Base-by-base conservation (phyloP, 30 jellyfish, hydroid and myxozoan genomes). In the Aurelia aurita complex sp. Pacific region DNA sequence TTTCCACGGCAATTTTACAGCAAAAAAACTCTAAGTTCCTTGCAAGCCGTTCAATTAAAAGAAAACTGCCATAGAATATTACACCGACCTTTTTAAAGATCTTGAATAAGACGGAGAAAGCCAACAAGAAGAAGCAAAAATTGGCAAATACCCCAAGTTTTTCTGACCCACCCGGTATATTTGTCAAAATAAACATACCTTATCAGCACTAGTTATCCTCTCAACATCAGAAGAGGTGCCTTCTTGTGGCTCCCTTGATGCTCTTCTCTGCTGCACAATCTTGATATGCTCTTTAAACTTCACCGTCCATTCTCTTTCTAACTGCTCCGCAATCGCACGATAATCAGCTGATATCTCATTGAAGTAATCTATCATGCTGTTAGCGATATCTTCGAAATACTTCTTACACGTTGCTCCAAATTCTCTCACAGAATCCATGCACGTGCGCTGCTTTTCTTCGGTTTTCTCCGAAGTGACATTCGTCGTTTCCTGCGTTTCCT, bases 271-370 rank as follows among this genome's bases (percentile, higher is more conserved):
- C 36, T 84, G 93, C 13, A 11, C 78, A 33, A 54, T 63, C 67
- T 67, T 73, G n/a, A 77, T 50, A 46, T 73, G 80, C 51, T 87
- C 96, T 46, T 67, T 78, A 64, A 42, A 79, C 54, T 87, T 87
- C 12, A 84, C 84, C 10, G 89, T 77, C 85, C 96, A 74, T 65
- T 94, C 99, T 32, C 75, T 60, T 34, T 84, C 92, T 57, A 94
- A 73, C 90, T 89, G 97, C 46, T 74, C 79, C 5, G 99, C 91
- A 74, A 94, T 94, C 42, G 92, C 77, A 11, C 99, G 93, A 76
- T 94, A 94, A 59, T 94, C 99, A 10, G 81, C 82, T 10, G 99
- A 94, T 2, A 94, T 70, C 78, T 94, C 99, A 69, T 94, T 78
- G 54, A 89, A 88, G 19, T 76, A 80, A 6, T 67, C 89, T 4